Evolutionary conservation across 2,888 invertebrate species (phyloP).

Genomic region (Psylliodes chrysocephalus): DNA sequence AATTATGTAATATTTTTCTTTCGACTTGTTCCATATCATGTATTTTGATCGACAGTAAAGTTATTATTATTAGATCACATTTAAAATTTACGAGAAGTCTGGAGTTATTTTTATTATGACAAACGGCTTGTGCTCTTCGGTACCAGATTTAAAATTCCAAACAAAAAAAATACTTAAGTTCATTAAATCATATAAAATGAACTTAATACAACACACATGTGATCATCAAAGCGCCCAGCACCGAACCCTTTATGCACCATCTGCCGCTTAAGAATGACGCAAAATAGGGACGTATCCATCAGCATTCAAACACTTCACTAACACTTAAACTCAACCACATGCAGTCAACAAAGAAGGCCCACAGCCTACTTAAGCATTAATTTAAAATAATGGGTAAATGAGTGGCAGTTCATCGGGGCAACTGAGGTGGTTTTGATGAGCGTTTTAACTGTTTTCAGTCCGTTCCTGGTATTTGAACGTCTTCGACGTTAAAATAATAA

Average conservation of each 20-base stretch:
- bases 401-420: slow-evolving; percentile 50
- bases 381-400: slow-evolving; percentile 50
- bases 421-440: slow-evolving; percentile 36
- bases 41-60: too few relatives aligned
- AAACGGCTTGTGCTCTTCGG: slow-evolving; percentile 16
- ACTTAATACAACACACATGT: slow-evolving; percentile 3
- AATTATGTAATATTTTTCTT: too few relatives aligned
- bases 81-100: slow-evolving; percentile 4
- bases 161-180: slow-evolving; percentile 16
- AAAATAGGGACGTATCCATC: slow-evolving; percentile 28
- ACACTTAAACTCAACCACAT: slow-evolving; percentile 35
- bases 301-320: slow-evolving; percentile 25
- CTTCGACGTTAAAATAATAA: slow-evolving; percentile 23
- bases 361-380: slow-evolving; percentile 46
- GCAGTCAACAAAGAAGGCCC: slow-evolving; percentile 32
- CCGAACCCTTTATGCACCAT: slow-evolving; percentile 28
- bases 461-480: slow-evolving; percentile 5
- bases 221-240: slow-evolving; percentile 19
- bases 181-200: slow-evolving; percentile 18
- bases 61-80: too few relatives aligned
- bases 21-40: too few relatives aligned
- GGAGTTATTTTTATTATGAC: slow-evolving; percentile 22
- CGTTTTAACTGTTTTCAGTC: slow-evolving; percentile 2
- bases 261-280: slow-evolving; percentile 34
- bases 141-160: slow-evolving; percentile 18